phyloP scores from a whole-genome alignment of 2,797 vertebrate genomes.

The Echiichthys vipera region DNA sequence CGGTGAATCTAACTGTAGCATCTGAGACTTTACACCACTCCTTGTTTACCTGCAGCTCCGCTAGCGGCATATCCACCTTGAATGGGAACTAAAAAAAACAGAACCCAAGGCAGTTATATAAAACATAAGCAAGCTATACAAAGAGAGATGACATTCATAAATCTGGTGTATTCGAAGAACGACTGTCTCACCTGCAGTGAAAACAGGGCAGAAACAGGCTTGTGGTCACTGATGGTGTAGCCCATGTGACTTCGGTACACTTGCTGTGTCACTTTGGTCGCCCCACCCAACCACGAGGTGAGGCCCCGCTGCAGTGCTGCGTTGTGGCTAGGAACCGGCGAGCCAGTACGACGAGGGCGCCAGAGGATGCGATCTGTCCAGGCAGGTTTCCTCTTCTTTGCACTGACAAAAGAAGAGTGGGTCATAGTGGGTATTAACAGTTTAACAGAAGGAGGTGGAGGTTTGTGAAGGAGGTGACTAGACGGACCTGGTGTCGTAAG shows the following conservation, averaged over 20 bases:
- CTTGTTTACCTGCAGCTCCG: constrained; percentile 90
- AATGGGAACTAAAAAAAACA: constrained; percentile 89
- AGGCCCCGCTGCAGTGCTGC: constrained; percentile 84
- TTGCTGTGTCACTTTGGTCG: constrained; percentile 89
- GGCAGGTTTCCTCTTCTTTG: constrained; percentile 97
- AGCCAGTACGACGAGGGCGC: constrained; percentile 90
- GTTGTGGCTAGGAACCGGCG: constrained; percentile 83
- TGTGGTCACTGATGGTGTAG: constrained; percentile 95
- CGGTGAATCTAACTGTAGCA: constrained; percentile 88
- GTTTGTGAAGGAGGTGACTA: background rate
- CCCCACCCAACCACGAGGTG: constrained; percentile 82
- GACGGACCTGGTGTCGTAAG: constrained; percentile 94
- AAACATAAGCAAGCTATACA: background rate
- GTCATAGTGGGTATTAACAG: background rate
- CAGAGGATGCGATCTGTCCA: constrained; percentile 99
- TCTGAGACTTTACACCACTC: constrained; percentile 93
- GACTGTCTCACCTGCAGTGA: constrained; percentile 88
- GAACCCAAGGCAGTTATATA: background rate
- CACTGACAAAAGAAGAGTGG: constrained; percentile 71
- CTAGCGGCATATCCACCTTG: constrained; percentile 88
- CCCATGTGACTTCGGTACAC: constrained; percentile 96
- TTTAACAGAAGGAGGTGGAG: background rate
- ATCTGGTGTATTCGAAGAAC: background rate
- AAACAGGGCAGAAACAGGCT: constrained; percentile 94
- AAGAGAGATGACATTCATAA: background rate